phyloP scores from a whole-genome alignment of 2,888 invertebrate species.

The Coronaproctus castanopsis region DNA sequence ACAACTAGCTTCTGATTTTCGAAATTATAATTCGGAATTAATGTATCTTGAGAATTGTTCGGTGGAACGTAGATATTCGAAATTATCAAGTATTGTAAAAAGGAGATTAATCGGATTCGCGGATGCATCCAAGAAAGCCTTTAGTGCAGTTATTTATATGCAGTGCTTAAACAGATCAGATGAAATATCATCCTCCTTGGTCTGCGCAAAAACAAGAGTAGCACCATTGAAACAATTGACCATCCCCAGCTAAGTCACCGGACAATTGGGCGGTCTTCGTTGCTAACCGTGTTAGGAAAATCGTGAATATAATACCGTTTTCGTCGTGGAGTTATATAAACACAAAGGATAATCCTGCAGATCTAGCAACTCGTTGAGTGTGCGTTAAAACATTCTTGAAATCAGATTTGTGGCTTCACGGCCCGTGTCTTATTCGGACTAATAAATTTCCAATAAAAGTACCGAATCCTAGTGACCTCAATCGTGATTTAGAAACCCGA shows the following conservation, averaged over 20 bases:
- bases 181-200: constrained; percentile 8
- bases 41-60: no score
- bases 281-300: background rate
- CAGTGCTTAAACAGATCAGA: constrained; percentile 1
- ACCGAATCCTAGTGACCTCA: no score
- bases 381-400: no score
- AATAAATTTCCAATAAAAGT: no score
- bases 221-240: constrained; percentile 20
- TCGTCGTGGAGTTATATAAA: background rate
- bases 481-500: no score
- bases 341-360: background rate
- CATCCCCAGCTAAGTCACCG: constrained; percentile 11
- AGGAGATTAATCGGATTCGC: constrained; percentile 17
- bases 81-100: no score
- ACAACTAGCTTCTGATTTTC: no score
- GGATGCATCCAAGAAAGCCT: constrained; percentile 17
- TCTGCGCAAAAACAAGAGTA: constrained; percentile 21
- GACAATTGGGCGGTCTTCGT: background rate
- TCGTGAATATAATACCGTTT: background rate
- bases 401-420: no score
- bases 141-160: constrained; percentile 19
- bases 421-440: no score
- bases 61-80: no score
- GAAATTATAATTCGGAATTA: no score
- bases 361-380: background rate